Evolutionary conservation across 2,888 invertebrate genomes (phyloP).

Genomic region (Odontothrips loti): DNA sequence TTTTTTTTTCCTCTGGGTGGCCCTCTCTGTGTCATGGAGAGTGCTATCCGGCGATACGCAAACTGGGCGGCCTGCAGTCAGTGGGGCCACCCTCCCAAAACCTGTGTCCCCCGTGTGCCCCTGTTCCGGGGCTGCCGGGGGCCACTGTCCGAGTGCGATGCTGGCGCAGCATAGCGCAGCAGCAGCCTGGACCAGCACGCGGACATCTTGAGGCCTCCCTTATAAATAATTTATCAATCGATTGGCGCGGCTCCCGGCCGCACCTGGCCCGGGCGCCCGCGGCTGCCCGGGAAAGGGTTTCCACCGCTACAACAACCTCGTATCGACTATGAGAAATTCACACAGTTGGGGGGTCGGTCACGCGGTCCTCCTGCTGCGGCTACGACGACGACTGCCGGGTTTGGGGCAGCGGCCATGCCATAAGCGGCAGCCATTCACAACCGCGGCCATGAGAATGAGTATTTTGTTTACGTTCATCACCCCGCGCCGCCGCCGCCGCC

Average conservation of each 20-base stretch:
- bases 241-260: background rate
- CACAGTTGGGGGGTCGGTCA: background rate
- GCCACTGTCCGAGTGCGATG: too few relatives aligned
- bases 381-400: too few relatives aligned
- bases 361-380: too few relatives aligned
- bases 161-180: too few relatives aligned
- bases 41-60: background rate
- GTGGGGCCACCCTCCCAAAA: too few relatives aligned
- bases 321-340: too few relatives aligned
- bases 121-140: too few relatives aligned
- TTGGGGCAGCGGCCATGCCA: background rate
- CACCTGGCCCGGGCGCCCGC: background rate
- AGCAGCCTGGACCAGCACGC: background rate
- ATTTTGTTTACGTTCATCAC: too few relatives aligned
- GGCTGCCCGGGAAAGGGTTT: too few relatives aligned
- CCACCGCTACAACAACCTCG: too few relatives aligned
- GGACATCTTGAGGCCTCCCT: background rate
- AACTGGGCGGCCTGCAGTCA: too few relatives aligned
- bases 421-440: background rate
- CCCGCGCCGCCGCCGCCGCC: background rate
- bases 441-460: background rate
- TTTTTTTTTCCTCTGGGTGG: background rate
- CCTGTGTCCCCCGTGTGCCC: too few relatives aligned
- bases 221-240: constrained; percentile 1
- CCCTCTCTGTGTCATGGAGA: background rate